Evolutionary conservation across 2,797 vertebrate genomes (phyloP).

Genomic region (Sus cebifrons): DNA sequence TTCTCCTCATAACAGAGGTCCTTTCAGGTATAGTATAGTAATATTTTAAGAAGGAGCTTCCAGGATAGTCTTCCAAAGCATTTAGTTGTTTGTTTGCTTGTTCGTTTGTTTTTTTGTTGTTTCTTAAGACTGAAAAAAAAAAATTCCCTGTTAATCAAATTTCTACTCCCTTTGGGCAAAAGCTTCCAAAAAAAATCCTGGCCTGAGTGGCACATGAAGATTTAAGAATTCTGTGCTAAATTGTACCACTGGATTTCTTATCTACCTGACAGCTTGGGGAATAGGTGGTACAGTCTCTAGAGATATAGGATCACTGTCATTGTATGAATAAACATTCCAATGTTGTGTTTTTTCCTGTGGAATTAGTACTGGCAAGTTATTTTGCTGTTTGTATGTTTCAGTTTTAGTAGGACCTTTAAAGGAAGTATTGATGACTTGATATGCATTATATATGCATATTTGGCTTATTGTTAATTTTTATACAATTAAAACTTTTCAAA

Average conservation of each 20-base stretch:
- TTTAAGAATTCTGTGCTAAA: neutral
- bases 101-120: neutral
- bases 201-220: rapidly evolving
- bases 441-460: neutral
- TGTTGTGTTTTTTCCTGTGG: neutral
- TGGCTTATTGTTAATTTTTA: neutral
- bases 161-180: neutral
- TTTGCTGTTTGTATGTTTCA: neutral
- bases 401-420: neutral
- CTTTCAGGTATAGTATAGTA: rapidly evolving
- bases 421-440: neutral
- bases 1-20: neutral
- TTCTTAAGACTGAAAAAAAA: conserved; percentile 1
- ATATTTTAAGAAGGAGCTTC: conserved; percentile 52
- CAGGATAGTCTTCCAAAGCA: neutral
- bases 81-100: neutral
- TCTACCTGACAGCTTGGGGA: neutral
- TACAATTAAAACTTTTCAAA: neutral
- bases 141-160: neutral
- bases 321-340: neutral
- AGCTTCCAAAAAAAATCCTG: neutral
- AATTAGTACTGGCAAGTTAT: neutral
- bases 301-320: rapidly evolving
- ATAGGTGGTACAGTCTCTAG: rapidly evolving
- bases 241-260: neutral